Evolutionary conservation across 2,888 invertebrate species (phyloP), one percentile per base, ranked within the genome.

Genomic region (Ochropleura leucogaster): DNA sequence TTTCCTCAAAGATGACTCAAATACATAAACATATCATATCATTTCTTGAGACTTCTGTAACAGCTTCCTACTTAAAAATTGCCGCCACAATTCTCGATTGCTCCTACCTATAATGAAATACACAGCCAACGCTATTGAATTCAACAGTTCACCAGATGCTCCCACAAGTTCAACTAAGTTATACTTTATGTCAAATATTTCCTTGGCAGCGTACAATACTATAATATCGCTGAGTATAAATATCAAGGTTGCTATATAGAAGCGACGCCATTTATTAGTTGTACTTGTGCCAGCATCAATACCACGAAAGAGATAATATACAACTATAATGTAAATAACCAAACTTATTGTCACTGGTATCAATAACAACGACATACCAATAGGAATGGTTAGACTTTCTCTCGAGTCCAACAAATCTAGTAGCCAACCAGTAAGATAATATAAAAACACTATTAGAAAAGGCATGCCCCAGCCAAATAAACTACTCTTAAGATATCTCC

Each of bases 151-250:
- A 20, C 59, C 60, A 7, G 60, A 44, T 57, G 55, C 57, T 57
- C 60, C 67, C 5, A 67, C 18, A 16, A 51, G 8, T 51, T 60
- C 72, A 7, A 72, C 4, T 44, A 59, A 16, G 14, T 57, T 69
- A 47, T 47, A 16, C 18, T 57, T 72, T 20, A 64, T 12, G 12
- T 4, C 10, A 57, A 42, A 16, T 10, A 20, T 60, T 44, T 59
- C 68, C 14, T 71, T 68, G 47, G 55, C 69, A 20, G 71, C 74
- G 42, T 59, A 70, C 0, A 70, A 64, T 18, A 77, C 20, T 51
- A 70, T 51, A 5, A 64, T n/a, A 53, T 64, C 47, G 12, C 16
- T 57, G 3, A 67, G 16, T 20, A 63, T 6, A 63, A 63, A 63
- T 20, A 63, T 63, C 46, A 63, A 46, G 9, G 63, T 46, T 46